Evolutionary conservation across 2,797 vertebrate species (phyloP).

Genomic region (Mormyrops attenuatus): DNA sequence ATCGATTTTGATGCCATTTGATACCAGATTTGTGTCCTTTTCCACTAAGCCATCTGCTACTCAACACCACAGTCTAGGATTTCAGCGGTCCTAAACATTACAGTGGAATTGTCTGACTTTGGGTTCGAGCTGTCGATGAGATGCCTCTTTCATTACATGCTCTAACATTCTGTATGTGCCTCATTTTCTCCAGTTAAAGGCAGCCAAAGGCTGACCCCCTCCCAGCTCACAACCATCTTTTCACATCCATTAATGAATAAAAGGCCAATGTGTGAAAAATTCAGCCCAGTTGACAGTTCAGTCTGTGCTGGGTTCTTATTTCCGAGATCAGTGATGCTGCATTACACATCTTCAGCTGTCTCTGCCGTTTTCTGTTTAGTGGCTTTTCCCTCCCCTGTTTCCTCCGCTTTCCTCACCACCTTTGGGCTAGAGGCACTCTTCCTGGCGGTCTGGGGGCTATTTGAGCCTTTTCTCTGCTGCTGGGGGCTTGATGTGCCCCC

Average conservation of each 20-base stretch:
- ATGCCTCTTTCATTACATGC: not conserved
- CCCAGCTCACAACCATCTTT: not conserved
- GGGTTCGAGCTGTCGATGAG: not conserved
- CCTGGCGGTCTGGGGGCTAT: slow-evolving; percentile 68
- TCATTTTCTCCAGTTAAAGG: not conserved
- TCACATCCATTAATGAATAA: not conserved
- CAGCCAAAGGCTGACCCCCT: not conserved
- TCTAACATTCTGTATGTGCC: not conserved
- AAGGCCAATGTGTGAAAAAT: not conserved
- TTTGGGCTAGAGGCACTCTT: slow-evolving; percentile 68
- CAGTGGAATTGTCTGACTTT: not conserved
- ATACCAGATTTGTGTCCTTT: not conserved
- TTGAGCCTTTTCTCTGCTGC: slow-evolving; percentile 60
- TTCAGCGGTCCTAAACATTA: not conserved
- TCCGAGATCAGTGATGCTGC: slow-evolving; percentile 28
- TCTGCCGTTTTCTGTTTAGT: slow-evolving; percentile 48
- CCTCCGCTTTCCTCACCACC: slow-evolving; percentile 47
- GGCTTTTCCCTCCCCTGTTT: slow-evolving; percentile 44
- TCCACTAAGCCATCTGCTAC: not conserved
- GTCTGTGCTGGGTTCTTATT: not conserved
- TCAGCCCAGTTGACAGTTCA: not conserved
- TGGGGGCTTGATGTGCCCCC: slow-evolving; percentile 74
- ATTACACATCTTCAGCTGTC: slow-evolving; percentile 36
- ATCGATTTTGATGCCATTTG: not conserved
- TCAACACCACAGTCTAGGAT: not conserved